Percentiles rank a stretch among this genome's conserved stretches.
Conservation (phyloP, 2,888 invertebrate species). For the Augiades crinisus region DNA sequence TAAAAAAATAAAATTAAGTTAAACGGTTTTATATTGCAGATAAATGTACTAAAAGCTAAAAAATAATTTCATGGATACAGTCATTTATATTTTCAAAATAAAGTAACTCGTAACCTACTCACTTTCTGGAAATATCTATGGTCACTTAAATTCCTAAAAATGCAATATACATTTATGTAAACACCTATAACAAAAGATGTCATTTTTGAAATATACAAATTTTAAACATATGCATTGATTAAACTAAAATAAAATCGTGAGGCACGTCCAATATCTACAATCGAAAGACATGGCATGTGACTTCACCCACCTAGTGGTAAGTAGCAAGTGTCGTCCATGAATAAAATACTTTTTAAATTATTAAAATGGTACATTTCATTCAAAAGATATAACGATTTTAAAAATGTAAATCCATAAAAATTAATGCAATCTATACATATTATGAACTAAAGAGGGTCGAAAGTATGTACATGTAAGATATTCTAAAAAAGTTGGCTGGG, state of each 20-base stretch:
- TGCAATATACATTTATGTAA: slow-evolving; percentile 4
- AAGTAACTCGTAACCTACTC: not conserved
- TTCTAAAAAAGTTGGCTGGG: too few relatives aligned
- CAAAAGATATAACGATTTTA: slow-evolving; percentile 1
- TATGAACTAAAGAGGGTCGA: too few relatives aligned
- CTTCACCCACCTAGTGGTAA: slow-evolving; percentile 15
- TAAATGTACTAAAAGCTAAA: not conserved
- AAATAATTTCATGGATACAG: not conserved
- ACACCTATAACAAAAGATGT: not conserved
- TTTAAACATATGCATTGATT: not conserved
- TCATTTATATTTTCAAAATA: not conserved
- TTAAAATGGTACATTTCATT: too few relatives aligned
- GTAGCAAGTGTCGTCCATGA: not conserved
- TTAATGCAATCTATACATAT: too few relatives aligned
- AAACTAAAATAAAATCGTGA: not conserved
- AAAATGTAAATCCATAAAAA: too few relatives aligned
- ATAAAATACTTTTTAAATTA: too few relatives aligned
- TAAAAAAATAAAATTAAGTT: not conserved
- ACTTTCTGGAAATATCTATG: slow-evolving; percentile 3
- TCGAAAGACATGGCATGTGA: slow-evolving; percentile 5
- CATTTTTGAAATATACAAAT: not conserved
- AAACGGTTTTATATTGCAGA: slow-evolving; percentile 11
- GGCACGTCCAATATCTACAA: slow-evolving; percentile 5
- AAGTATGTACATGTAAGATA: too few relatives aligned
- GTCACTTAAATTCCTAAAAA: slow-evolving; percentile 4